phyloP scores from a whole-genome alignment of 2,888 invertebrate genomes.

The Amorpha juglandis region DNA sequence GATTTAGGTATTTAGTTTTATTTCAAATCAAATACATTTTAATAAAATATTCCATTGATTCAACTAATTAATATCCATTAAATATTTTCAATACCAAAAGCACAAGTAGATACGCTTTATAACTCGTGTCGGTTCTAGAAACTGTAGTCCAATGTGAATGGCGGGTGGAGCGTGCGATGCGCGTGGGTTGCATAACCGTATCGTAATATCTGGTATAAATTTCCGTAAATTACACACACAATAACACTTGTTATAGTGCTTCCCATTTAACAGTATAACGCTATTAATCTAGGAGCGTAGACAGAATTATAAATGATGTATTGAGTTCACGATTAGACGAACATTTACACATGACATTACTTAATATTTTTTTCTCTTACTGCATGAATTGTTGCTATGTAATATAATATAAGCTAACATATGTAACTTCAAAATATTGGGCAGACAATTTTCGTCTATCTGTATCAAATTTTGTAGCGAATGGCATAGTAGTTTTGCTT shows the following conservation, averaged over 20 bases:
- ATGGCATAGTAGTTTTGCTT: too few relatives aligned
- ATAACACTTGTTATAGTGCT: background rate
- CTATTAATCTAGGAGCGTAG: background rate
- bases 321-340: background rate
- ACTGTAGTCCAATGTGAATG: background rate
- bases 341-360: too few relatives aligned
- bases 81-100: background rate
- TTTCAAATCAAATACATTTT: too few relatives aligned
- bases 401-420: too few relatives aligned
- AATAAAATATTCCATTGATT: too few relatives aligned
- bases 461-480: too few relatives aligned
- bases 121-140: background rate
- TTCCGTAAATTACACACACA: slow-evolving; percentile 58
- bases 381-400: too few relatives aligned
- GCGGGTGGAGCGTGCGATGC: slow-evolving; percentile 51
- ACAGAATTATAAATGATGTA: background rate
- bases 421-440: too few relatives aligned
- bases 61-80: too few relatives aligned
- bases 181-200: slow-evolving; percentile 57
- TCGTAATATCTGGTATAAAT: slow-evolving; percentile 61
- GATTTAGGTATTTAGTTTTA: too few relatives aligned
- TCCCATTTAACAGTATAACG: background rate
- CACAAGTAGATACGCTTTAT: background rate
- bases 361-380: too few relatives aligned
- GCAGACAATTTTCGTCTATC: too few relatives aligned